phyloP scores from a whole-genome alignment of 2,888 invertebrate genomes.

The Drosophila leonis region DNA sequence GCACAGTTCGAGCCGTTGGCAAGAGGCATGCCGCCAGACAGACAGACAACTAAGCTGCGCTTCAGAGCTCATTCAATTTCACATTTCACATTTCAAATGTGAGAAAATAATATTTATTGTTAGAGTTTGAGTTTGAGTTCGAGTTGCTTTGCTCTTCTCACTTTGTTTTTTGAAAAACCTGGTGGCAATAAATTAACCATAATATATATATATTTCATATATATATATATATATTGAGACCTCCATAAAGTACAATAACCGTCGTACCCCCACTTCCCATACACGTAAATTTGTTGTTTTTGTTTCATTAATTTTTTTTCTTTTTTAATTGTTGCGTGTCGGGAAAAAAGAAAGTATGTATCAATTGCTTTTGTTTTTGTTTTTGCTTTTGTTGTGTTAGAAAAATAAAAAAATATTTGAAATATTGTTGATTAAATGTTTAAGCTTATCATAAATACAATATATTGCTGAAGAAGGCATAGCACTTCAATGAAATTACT shows the following conservation, averaged over 20 bases:
- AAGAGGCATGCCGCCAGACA: constrained; percentile 11
- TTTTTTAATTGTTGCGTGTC: constrained; percentile 65
- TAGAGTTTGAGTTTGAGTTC: constrained; percentile 23
- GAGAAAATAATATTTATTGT: constrained; percentile 55
- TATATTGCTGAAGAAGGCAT: background rate
- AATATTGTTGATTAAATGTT: constrained; percentile 7
- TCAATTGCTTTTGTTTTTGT: constrained; percentile 71
- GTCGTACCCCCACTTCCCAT: constrained; percentile 5
- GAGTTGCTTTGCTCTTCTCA: constrained; percentile 28
- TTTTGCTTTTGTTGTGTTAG: background rate
- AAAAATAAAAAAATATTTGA: constrained; percentile 1
- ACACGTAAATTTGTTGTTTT: constrained; percentile 15
- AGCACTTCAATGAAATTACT: background rate
- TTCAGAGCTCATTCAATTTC: constrained; percentile 61
- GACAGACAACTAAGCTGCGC: constrained; percentile 56
- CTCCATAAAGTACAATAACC: constrained; percentile 45
- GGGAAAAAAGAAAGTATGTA: constrained; percentile 72
- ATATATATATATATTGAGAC: constrained; percentile 25
- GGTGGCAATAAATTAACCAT: constrained; percentile 48
- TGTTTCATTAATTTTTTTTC: constrained; percentile 23
- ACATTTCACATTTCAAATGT: constrained; percentile 62
- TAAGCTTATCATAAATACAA: constrained; percentile 3
- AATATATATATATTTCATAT: constrained; percentile 17
- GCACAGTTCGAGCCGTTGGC: constrained; percentile 48
- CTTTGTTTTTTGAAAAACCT: constrained; percentile 30